These are phyloP conservation scores for Entelurus aequoreus DNA, from an alignment of 2,113 vertebrate genomes.

Conservation along the genomic window DNA sequence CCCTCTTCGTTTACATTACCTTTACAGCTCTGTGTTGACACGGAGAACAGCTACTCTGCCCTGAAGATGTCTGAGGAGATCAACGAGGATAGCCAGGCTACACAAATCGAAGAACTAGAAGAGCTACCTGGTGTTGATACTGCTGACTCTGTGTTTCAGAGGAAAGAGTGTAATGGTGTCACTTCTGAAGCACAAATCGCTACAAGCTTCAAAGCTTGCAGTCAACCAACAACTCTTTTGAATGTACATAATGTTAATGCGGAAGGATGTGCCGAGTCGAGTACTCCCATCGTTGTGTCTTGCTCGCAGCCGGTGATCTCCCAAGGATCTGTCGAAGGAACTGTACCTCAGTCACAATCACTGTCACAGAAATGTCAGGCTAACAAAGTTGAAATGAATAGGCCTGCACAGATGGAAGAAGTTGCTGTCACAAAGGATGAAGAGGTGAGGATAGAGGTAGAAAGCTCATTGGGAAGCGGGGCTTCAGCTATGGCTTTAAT, in stretches of 20 bases:
- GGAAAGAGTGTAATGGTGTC: constrained; percentile 7
- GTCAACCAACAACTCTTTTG: not conserved
- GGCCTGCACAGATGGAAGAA: constrained; percentile 20
- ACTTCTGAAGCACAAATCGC: constrained; percentile 7
- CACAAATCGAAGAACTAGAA: constrained; percentile 71
- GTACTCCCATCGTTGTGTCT: constrained; percentile 1
- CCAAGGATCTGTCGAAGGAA: constrained; percentile 8
- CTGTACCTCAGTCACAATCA: not conserved
- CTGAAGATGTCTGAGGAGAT: constrained; percentile 21
- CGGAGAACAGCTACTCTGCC: constrained; percentile 57
- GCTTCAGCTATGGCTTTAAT: constrained; percentile 52
- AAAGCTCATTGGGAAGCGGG: constrained; percentile 47
- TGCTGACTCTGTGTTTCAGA: constrained; percentile 31
- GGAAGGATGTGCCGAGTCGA: constrained; percentile 10
- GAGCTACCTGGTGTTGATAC: constrained; percentile 12
- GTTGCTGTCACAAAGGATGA: constrained; percentile 10
- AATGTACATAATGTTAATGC: constrained; percentile 38
- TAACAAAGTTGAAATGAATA: not conserved
- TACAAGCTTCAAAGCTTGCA: constrained; percentile 14
- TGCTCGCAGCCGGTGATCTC: constrained; percentile 36
- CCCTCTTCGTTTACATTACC: constrained; percentile 47
- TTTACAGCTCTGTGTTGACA: constrained; percentile 74
- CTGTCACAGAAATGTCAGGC: constrained; percentile 24
- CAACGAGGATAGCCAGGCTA: constrained; percentile 74
- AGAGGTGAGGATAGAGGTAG: constrained; percentile 26